Base-by-base conservation (phyloP, 2,113 vertebrate genomes). In the Vulpes vulpes region DNA sequence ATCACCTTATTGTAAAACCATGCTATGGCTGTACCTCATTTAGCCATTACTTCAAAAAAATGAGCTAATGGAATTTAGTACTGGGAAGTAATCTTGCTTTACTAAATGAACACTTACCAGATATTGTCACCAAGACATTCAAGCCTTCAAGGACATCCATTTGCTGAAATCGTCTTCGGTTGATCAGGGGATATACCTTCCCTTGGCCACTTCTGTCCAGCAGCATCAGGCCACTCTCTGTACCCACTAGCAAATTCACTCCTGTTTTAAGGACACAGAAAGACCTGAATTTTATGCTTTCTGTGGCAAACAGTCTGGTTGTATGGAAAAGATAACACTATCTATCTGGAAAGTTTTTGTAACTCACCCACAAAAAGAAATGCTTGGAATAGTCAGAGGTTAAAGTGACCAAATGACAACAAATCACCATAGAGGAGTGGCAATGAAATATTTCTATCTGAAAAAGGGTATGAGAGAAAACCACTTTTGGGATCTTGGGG, bases 111-210 rank as follows among this genome's bases (percentile, higher is more conserved):
- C 30, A 86, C 95, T 98, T 99, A 99, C 99, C 99, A 98, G 99
- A 99, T 99, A 99, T 99, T 90, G 99, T 99, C 98, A 99, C 99
- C 96, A 99, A 99, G 60, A 99, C 99, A 51, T 99, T 99, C 92
- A 99, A 99, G 89, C 99, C 99, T 98, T 99, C 99, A 89, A 99
- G 99, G 64, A 99, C 99, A 82, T 99, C 99, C 99, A 99, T 99
- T 98, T 99, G 99, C 95, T 99, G 99, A 98, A 99, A 99, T 57
- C 99, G 99, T 38, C 99, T 99, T 84, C 99, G 98, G 98, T 99
- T 99, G 98, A 99, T 99, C 89, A 99, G 99, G 2, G 99, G 99
- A 98, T 99, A 99, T 60, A 99, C 99, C 92, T 99, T 99, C 57
- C 99, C 99, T 97, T 99, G 99, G 95, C 99, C 99, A 94, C 99